phyloP scores from a whole-genome alignment of 2,113 vertebrate species.

The Gymnarchus niloticus region DNA sequence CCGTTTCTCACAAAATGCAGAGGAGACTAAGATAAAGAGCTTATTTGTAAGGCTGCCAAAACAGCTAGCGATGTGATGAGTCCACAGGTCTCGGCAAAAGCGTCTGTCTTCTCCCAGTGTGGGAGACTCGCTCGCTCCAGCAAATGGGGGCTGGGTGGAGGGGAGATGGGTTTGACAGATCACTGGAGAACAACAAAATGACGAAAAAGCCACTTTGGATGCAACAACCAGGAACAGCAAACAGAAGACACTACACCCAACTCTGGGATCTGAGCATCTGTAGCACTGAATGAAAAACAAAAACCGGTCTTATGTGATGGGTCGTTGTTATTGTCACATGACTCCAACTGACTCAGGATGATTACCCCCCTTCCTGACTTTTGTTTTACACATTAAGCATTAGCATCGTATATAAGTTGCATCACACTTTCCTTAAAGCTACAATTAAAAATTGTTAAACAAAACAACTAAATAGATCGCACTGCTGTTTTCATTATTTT shows the following conservation, averaged over 20 bases:
- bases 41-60: background rate
- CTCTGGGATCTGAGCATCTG: background rate
- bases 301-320: background rate
- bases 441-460: too few relatives aligned
- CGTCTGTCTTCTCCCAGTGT: background rate
- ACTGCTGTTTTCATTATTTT: too few relatives aligned
- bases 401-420: too few relatives aligned
- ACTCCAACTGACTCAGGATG: background rate
- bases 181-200: background rate
- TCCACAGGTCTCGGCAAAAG: background rate
- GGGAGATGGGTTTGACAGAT: background rate
- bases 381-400: too few relatives aligned
- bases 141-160: background rate
- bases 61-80: background rate
- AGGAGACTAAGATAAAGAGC: background rate
- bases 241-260: too few relatives aligned
- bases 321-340: background rate
- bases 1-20: background rate
- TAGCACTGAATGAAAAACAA: background rate
- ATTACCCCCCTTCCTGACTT: background rate
- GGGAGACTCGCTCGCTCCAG: background rate
- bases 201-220: background rate
- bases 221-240: background rate
- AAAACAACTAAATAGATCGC: too few relatives aligned
- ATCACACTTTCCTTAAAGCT: too few relatives aligned